A percentile compares a stretch with the other conserved stretches of the same genome.
Conservation (phyloP, 2,888 invertebrate species). For the Drosophila hamatofila region DNA sequence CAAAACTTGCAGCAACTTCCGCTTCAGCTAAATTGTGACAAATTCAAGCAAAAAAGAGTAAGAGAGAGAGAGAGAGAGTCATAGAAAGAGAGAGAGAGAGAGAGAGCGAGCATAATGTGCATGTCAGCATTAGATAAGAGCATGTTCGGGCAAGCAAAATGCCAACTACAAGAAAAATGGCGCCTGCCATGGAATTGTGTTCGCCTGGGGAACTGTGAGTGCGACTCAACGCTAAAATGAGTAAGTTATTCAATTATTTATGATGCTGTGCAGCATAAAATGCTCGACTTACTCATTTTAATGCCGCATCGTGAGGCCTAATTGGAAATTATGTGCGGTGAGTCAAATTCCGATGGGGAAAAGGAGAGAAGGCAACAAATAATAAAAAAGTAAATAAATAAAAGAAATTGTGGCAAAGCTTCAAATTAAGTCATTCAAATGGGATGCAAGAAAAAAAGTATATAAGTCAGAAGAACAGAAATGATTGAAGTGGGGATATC, state of each 20-base stretch:
- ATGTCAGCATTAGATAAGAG: conserved; percentile 70
- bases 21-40: conserved; percentile 66
- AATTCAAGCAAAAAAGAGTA: conserved; percentile 46
- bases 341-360: conserved; percentile 28
- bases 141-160: conserved; percentile 25
- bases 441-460: conserved; percentile 1
- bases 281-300: conserved; percentile 43
- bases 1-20: conserved; percentile 42
- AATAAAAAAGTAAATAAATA: conserved; percentile 6
- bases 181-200: conserved; percentile 16
- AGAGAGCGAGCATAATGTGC: conserved; percentile 57
- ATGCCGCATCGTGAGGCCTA: conserved; percentile 54
- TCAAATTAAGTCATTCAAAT: conserved; percentile 47
- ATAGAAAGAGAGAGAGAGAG: not conserved
- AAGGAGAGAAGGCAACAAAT: not conserved
- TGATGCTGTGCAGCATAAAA: conserved; percentile 52
- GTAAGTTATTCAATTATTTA: conserved; percentile 76
- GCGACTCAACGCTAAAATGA: conserved; percentile 52
- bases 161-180: conserved; percentile 32
- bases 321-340: conserved; percentile 65
- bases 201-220: conserved; percentile 11
- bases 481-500: not conserved
- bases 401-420: conserved; percentile 16
- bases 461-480: not conserved
- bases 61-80: not conserved